These are phyloP conservation scores for Azemiops feae DNA, from an alignment of 2,113 vertebrate species.

Conservation along the genomic window DNA sequence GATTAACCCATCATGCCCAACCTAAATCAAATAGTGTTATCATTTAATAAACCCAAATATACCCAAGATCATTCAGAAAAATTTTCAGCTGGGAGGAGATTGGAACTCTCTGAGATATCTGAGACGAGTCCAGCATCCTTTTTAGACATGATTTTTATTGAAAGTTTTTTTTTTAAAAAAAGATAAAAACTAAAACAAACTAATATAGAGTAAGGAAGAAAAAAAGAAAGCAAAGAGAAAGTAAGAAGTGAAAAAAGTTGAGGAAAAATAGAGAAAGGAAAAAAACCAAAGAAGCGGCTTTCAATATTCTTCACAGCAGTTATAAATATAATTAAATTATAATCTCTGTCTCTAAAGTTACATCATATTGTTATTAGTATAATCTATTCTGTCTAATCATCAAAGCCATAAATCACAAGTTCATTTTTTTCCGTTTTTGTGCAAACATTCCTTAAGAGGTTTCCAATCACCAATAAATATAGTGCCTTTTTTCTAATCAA, in stretches of 20 bases:
- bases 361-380: neutral
- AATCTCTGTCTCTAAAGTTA: neutral
- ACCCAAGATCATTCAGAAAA: neutral
- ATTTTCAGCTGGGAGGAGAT: neutral
- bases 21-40: no score
- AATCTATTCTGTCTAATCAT: no score
- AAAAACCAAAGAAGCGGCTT: neutral
- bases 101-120: neutral
- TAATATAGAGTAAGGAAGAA: no score
- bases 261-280: neutral
- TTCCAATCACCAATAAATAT: neutral
- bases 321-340: neutral
- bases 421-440: neutral
- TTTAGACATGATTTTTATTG: no score
- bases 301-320: neutral
- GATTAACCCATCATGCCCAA: no score
- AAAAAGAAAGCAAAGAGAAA: no score
- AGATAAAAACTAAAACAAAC: no score
- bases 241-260: no score
- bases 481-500: neutral
- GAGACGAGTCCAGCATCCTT: no score
- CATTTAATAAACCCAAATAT: neutral
- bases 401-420: no score
- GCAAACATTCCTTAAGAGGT: neutral
- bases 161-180: no score